Evolutionary conservation across 2,797 vertebrate species (phyloP).

Genomic region (Peromyscus melanophrys): DNA sequence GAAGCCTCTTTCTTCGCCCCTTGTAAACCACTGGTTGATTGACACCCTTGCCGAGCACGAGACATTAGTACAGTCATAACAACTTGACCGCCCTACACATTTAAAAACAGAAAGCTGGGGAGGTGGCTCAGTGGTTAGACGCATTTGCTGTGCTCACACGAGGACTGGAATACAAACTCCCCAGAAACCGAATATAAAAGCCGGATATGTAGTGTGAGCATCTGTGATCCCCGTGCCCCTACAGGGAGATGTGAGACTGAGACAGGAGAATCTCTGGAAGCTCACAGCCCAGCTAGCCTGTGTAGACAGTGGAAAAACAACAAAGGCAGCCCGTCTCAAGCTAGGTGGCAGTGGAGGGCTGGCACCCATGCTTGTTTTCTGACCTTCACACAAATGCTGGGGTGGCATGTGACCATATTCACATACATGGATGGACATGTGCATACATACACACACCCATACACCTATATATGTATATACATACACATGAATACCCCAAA

Average conservation of each 20-base stretch:
- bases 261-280: not conserved
- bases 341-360: not conserved
- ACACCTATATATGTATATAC: not conserved
- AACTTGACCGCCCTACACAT: not conserved
- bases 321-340: not conserved
- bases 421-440: not conserved
- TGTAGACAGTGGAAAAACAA: not conserved
- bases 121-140: not conserved
- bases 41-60: not conserved
- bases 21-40: not conserved
- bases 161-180: no score
- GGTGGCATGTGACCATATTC: not conserved
- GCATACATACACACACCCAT: not conserved
- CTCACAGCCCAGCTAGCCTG: not conserved
- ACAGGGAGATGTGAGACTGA: not conserved
- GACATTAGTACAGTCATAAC: rapidly evolving
- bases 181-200: not conserved
- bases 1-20: not conserved
- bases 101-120: not conserved
- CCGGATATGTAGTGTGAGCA: not conserved
- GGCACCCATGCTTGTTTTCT: not conserved
- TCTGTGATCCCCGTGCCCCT: not conserved
- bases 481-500: not conserved
- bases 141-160: not conserved
- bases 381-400: not conserved